These are phyloP conservation scores for Magallana angulata DNA, from an alignment of 1,140 invertebrate species.

Conservation along the genomic window DNA sequence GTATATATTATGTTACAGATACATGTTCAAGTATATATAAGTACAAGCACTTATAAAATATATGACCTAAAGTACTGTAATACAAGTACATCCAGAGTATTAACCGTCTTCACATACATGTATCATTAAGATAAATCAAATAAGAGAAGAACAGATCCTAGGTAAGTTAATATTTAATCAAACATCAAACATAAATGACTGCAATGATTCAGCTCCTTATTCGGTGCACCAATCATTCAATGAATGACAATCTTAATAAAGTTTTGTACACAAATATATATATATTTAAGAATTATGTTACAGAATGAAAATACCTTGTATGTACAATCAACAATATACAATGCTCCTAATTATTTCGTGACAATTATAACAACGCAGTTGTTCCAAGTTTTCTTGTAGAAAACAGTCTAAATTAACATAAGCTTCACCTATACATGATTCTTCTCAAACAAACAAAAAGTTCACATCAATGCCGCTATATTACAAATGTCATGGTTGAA, in stretches of 20 bases:
- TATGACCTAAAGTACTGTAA: too few species aligned
- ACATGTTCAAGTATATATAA: too few species aligned
- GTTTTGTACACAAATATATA: slow-evolving; percentile 27
- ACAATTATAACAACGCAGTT: slow-evolving; percentile 19
- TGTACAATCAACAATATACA: slow-evolving; percentile 29
- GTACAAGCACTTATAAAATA: too few species aligned
- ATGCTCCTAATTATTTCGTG: not conserved
- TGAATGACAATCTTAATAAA: slow-evolving; percentile 9
- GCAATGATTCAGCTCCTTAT: slow-evolving; percentile 27
- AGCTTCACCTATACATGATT: slow-evolving; percentile 18
- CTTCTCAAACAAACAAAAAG: not conserved
- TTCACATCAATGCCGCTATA: slow-evolving; percentile 12
- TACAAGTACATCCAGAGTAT: too few species aligned
- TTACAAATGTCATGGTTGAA: slow-evolving; percentile 35
- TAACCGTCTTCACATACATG: too few species aligned
- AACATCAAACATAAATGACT: slow-evolving; percentile 21
- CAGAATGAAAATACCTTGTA: slow-evolving; percentile 2
- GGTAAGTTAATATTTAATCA: slow-evolving; percentile 19
- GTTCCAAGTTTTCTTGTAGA: not conserved
- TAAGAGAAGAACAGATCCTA: not conserved
- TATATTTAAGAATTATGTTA: slow-evolving; percentile 12
- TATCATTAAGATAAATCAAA: too few species aligned
- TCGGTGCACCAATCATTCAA: slow-evolving; percentile 21
- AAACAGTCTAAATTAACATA: not conserved
- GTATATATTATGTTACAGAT: too few species aligned